Percentiles rank a stretch among this genome's conserved stretches.
Conservation (phyloP, 2,797 vertebrate species). For the Esox lucius region DNA sequence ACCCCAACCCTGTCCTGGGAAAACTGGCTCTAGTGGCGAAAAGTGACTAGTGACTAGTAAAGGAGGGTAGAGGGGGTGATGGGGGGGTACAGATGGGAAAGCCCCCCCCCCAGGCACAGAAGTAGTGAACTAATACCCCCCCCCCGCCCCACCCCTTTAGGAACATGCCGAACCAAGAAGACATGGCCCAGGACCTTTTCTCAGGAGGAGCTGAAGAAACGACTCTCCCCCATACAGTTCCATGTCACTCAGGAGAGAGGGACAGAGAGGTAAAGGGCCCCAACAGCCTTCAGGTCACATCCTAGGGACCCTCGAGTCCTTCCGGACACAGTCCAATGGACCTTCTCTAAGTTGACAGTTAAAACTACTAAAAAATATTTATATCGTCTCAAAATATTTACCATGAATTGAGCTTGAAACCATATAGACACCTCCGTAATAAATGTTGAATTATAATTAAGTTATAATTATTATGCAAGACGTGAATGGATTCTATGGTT, state of each 20-base stretch:
- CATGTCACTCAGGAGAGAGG: conserved; percentile 96
- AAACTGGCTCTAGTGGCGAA: neutral
- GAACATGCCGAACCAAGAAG: conserved; percentile 88
- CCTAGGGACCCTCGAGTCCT: too few species aligned
- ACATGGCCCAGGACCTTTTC: conserved; percentile 88
- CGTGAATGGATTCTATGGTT: neutral
- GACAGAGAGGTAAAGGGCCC: conserved; percentile 85
- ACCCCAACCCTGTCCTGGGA: neutral
- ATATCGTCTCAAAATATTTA: too few species aligned
- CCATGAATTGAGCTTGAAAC: too few species aligned
- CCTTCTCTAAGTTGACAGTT: too few species aligned
- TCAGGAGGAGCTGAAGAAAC: conserved; percentile 88
- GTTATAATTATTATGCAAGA: neutral
- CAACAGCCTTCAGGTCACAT: neutral
- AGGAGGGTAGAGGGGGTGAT: neutral
- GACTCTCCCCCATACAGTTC: conserved; percentile 89
- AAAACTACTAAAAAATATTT: too few species aligned
- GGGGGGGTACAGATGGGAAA: neutral
- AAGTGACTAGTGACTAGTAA: neutral
- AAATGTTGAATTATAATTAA: neutral
- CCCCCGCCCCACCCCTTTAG: conserved; percentile 58
- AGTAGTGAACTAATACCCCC: neutral
- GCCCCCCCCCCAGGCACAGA: too few species aligned
- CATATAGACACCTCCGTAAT: neutral
- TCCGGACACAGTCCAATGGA: neutral